These are phyloP conservation scores for Echinops telfairi DNA, from an alignment of 2,113 vertebrate species.

Conservation along the genomic window DNA sequence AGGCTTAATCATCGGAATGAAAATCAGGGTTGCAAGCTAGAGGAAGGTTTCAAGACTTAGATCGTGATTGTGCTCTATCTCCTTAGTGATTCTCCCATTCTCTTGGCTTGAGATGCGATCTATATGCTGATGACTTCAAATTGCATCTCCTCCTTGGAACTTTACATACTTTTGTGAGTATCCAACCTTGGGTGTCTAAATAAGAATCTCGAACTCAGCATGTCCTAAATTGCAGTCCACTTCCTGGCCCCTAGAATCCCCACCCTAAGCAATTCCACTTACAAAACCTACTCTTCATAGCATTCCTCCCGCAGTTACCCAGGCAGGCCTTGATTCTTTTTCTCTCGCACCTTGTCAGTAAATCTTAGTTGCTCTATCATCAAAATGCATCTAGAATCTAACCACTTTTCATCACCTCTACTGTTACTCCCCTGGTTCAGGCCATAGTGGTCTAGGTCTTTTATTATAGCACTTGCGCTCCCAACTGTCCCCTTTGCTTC, in stretches of 20 bases:
- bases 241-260: background rate
- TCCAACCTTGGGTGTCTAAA: conserved; percentile 35
- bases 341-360: conserved; percentile 17
- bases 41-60: background rate
- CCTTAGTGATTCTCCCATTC: conserved; percentile 28
- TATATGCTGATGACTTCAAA: conserved; percentile 27
- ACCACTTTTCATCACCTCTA: conserved; percentile 30
- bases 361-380: conserved; percentile 10
- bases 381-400: conserved; percentile 34
- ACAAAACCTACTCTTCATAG: background rate
- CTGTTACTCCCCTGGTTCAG: background rate
- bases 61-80: conserved; percentile 30
- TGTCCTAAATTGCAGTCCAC: conserved; percentile 28
- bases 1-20: background rate
- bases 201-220: background rate
- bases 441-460: background rate
- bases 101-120: conserved; percentile 43
- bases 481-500: background rate
- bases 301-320: background rate
- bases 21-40: conserved; percentile 9
- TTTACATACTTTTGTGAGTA: background rate
- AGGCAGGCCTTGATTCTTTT: conserved; percentile 36
- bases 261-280: background rate
- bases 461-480: background rate
- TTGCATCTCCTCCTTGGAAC: conserved; percentile 16